Base-by-base conservation (phyloP, 2,113 vertebrate genomes). In the Cettia cetti region DNA sequence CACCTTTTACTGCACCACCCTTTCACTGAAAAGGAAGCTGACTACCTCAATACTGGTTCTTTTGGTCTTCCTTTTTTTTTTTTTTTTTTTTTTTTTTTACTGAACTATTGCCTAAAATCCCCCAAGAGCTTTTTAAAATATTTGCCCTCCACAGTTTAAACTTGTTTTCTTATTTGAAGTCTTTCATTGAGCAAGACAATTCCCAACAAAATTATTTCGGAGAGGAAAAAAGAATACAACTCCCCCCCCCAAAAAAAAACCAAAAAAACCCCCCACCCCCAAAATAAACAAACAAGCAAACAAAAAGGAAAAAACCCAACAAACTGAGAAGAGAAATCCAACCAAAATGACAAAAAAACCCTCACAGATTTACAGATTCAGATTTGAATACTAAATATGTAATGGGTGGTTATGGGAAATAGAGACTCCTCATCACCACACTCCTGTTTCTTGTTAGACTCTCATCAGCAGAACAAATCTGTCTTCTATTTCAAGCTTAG, bases 221-320 rank as follows among this genome's bases (percentile, higher is more conserved):
- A n/a, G 23, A 78, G 10, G n/a, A 37, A 16, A 33, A 64, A 50
- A 39, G 2, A 39, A n/a, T 12, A 19, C 1, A 33, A 45, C 63
- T 7, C 2, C 11, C 2, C 4, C 2, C 9, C 53, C n/a, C n/a
- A n/a, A n/a, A n/a, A n/a, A 40, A 45, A 4, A 19, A 2, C 20
- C 19, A 6, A 33, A 33, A 53, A 53, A 15, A 0, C 11, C 40
- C 1, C 1, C 8, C 9, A 10, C 8, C 40, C 7, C 13, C 8
- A 24, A 70, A 50, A 60, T 1, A 35, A 69, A 39, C 1, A 70
- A 42, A 49, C 4, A 7, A 21, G 31, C 4, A 44, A 45, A 26
- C 12, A 27, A 68, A 9, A 15, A 39, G 28, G 8, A 19, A 2
- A 15, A 10, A 19, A 9, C 42, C 5, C 15, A 17, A 44, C 1